These are phyloP conservation scores for Alloplasta piceator DNA, from an alignment of 2,888 invertebrate genomes.

Conservation along the genomic window DNA sequence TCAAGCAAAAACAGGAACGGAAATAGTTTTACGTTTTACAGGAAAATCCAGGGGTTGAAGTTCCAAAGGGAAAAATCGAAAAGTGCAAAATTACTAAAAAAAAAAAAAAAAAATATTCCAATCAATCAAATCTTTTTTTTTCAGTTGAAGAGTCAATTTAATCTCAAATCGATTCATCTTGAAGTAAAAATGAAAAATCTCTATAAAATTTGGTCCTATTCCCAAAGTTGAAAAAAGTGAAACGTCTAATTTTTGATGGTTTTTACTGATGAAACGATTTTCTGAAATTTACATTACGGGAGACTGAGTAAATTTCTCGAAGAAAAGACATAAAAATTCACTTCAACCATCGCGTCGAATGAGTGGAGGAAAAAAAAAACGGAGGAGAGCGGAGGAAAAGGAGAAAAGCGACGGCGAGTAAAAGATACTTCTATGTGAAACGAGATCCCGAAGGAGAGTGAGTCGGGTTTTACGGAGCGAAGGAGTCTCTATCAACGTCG, in stretches of 20 bases:
- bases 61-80: conserved; percentile 32
- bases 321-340: conserved; percentile 44
- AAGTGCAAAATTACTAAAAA: not conserved
- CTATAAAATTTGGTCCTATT: too few relatives aligned
- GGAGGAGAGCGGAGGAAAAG: not conserved
- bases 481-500: conserved; percentile 26
- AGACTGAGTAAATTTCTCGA: conserved; percentile 1
- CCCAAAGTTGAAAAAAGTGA: too few relatives aligned
- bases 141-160: too few relatives aligned
- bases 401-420: conserved; percentile 32
- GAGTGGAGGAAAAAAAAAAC: not conserved
- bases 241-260: too few relatives aligned
- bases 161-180: too few relatives aligned
- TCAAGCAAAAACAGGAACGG: too few relatives aligned
- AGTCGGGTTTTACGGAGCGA: not conserved
- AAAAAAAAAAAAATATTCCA: conserved; percentile 30
- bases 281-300: too few relatives aligned
- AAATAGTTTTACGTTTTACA: too few relatives aligned
- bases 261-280: too few relatives aligned
- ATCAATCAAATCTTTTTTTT: too few relatives aligned
- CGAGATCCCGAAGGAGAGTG: conserved; percentile 21
- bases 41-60: not conserved
- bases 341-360: conserved; percentile 11
- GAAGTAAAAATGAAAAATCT: too few relatives aligned
- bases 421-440: conserved; percentile 23